These are phyloP conservation scores for Schizotus pectinicornis DNA, from an alignment of 2,888 invertebrate genomes.

Conservation along the genomic window DNA sequence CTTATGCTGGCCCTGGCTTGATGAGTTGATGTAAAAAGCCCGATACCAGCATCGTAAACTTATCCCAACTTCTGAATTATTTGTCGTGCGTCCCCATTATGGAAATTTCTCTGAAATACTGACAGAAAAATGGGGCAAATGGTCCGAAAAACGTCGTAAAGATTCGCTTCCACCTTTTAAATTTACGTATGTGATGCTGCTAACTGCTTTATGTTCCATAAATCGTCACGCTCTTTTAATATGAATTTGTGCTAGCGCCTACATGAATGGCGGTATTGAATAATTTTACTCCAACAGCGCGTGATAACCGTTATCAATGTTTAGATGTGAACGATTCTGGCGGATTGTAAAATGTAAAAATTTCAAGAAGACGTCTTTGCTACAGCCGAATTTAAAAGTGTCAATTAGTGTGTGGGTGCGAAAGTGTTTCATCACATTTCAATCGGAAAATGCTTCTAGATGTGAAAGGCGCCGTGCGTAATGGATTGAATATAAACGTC, in stretches of 20 bases:
- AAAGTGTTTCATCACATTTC: too few relatives aligned
- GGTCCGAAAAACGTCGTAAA: conserved; percentile 49
- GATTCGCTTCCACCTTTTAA: conserved; percentile 38
- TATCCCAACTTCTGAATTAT: conserved; percentile 44
- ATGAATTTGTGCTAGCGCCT: background rate
- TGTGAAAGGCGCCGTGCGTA: too few relatives aligned
- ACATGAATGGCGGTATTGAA: background rate
- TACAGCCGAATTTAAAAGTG: too few relatives aligned
- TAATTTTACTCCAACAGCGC: too few relatives aligned
- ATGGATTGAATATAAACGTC: too few relatives aligned
- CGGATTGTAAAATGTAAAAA: too few relatives aligned
- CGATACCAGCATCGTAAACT: conserved; percentile 35
- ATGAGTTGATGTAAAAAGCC: conserved; percentile 23
- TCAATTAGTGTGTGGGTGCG: too few relatives aligned
- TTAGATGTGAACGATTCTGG: too few relatives aligned
- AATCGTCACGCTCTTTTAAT: conserved; percentile 16
- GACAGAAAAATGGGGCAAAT: conserved; percentile 50
- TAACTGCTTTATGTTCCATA: conserved; percentile 32
- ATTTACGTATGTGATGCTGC: conserved; percentile 37
- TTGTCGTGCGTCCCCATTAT: conserved; percentile 48
- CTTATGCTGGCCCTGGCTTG: conserved; percentile 12
- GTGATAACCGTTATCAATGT: too few relatives aligned
- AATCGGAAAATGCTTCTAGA: too few relatives aligned
- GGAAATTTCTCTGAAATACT: conserved; percentile 49
- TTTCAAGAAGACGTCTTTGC: too few relatives aligned